Evolutionary conservation across 2,797 vertebrate genomes (phyloP), one percentile per base, ranked within the genome.

Genomic region (Chiroxiphia lanceolata): DNA sequence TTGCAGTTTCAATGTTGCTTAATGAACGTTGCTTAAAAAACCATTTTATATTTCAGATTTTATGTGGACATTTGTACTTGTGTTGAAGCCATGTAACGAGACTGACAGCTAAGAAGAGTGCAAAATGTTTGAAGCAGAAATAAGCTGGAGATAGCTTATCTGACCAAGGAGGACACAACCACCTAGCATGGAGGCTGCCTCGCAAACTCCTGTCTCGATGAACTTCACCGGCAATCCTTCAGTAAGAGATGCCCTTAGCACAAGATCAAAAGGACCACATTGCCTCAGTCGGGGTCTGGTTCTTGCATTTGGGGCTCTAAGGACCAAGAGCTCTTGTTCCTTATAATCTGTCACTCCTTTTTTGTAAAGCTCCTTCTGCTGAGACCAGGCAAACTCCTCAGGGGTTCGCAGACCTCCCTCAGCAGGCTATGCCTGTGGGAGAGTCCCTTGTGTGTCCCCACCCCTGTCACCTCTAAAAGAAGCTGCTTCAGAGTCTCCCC

Each of bases 401-500:
- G 13, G 15, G 69, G 57, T 53, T 53, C 23, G 25, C 22, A 87
- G 77, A 61, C 23, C n/a, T 17, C 3, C 9, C 15, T 36, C 47
- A 14, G 36, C 4, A 6, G 50, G 45, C 71, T 87, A 71, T 74
- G 87, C 38, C 80, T n/a, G 38, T 50, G 70, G 77, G n/a, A 63
- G 44, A 76, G 45, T 78, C 6, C 23, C 69, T 82, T 3, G 6
- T 20, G 70, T 91, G 57, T 79, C 80, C 74, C 87, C 48, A 69
- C 47, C 63, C 93, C 70, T 36, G 63, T 97, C 98, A 98, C 98
- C 98, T 98, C 98, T 95, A 97, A 97, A 96, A 97, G 97, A 98
- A 95, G 94, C 97, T 4, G 63, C 97, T 98, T 97, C 93, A 33
- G 90, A 94, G 81, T 98, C 96, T 96, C 96, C 96, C 97, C 98